Percentiles rank a stretch among this genome's conserved stretches.
phyloP scores from a whole-genome alignment of 2,797 vertebrate genomes.

The Spatula clypeata region DNA sequence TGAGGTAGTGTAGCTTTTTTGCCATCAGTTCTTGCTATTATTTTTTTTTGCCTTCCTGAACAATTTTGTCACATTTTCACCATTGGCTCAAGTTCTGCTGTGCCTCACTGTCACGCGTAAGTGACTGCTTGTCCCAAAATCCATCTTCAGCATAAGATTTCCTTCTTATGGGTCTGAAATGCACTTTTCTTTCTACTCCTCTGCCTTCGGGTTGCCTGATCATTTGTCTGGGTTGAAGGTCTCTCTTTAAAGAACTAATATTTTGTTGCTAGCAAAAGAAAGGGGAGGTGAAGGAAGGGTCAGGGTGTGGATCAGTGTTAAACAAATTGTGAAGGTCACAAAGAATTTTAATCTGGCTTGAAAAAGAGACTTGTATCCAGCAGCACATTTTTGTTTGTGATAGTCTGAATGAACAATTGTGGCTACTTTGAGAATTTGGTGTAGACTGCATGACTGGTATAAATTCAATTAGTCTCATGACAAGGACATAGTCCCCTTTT shows the following conservation, averaged over 20 bases:
- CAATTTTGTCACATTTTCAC: neutral
- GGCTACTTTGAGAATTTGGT: constrained; percentile 61
- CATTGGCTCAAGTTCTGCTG: neutral
- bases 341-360: constrained; percentile 64
- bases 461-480: constrained; percentile 83
- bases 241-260: constrained; percentile 64
- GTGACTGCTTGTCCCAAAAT: neutral
- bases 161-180: neutral
- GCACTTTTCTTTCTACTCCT: neutral
- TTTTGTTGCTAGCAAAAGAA: constrained; percentile 57
- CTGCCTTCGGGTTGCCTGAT: neutral
- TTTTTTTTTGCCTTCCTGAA: constrained; percentile 23
- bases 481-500: constrained; percentile 75
- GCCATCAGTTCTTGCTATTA: neutral
- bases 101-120: neutral
- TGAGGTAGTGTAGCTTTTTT: neutral
- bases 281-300: constrained; percentile 43
- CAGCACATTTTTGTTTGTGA: constrained; percentile 49
- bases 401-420: constrained; percentile 66
- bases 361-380: constrained; percentile 64
- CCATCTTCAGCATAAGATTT: neutral
- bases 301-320: constrained; percentile 54
- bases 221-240: constrained; percentile 62
- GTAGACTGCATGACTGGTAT: constrained; percentile 80
- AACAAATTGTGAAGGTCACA: constrained; percentile 61